Evolutionary conservation across 2,113 vertebrate species (phyloP).

Genomic region (Neogale vison): DNA sequence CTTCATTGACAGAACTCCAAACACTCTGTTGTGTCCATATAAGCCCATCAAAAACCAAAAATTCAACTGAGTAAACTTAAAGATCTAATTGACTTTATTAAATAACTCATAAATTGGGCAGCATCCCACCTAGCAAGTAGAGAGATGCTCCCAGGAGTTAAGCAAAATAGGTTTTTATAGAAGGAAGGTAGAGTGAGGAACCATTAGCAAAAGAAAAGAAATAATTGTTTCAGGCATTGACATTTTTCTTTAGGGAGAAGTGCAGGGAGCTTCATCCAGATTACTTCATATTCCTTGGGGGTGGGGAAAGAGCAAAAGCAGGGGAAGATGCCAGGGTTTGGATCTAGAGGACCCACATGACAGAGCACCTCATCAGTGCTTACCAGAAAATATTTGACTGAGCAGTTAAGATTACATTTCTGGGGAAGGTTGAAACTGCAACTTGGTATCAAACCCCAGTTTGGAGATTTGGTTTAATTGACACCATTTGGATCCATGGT

Average conservation of each 20-base stretch:
- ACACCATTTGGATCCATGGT: not conserved
- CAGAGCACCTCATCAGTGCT: not conserved
- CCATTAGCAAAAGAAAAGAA: not conserved
- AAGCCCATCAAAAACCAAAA: not conserved
- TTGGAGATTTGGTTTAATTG: not conserved
- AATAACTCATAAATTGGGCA: not conserved
- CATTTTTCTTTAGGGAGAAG: not conserved
- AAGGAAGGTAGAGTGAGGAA: not conserved
- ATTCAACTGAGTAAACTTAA: not conserved
- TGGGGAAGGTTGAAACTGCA: not conserved
- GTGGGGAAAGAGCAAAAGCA: rapidly evolving
- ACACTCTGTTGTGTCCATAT: not conserved
- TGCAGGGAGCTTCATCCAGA: not conserved
- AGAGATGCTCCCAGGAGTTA: not conserved
- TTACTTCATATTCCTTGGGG: not conserved
- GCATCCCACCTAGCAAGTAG: not conserved
- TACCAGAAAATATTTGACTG: not conserved
- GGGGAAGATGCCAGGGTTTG: not conserved
- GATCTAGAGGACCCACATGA: not conserved
- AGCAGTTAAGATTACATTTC: not conserved
- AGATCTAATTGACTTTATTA: not conserved
- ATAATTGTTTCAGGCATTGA: not conserved
- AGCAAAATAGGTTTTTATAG: not conserved
- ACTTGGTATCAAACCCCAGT: not conserved
- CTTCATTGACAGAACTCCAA: not conserved